phyloP scores from a whole-genome alignment of 1,140 invertebrate genomes.

The Zaprionus taronus region DNA sequence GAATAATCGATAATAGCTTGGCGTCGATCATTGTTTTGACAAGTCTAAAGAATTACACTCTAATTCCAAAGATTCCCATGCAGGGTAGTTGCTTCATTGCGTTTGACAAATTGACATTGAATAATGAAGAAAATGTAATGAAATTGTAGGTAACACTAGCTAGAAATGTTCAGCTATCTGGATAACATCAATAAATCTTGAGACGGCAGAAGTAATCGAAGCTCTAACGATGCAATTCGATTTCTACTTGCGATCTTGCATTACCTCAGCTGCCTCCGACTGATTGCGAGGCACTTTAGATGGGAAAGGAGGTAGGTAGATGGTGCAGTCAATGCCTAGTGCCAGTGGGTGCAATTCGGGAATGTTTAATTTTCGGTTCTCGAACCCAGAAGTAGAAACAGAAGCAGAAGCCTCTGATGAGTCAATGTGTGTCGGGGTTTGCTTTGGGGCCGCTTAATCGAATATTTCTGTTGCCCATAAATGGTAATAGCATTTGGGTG shows the following conservation, averaged over 20 bases:
- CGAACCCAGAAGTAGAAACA: neutral
- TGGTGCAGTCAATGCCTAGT: neutral
- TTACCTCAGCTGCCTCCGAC: neutral
- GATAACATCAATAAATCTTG: neutral
- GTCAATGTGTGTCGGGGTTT: slow-evolving; percentile 27
- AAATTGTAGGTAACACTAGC: neutral
- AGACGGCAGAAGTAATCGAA: neutral
- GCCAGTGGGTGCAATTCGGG: neutral
- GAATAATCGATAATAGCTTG: neutral
- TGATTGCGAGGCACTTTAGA: neutral
- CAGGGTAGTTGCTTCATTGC: too few relatives aligned
- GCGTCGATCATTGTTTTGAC: neutral
- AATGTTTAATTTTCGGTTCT: slow-evolving; percentile 44
- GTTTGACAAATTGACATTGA: too few relatives aligned
- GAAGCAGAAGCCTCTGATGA: slow-evolving; percentile 26
- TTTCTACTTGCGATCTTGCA: neutral
- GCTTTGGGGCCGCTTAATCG: slow-evolving; percentile 68
- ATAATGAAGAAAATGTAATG: too few relatives aligned
- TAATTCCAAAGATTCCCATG: too few relatives aligned
- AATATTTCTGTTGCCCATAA: slow-evolving; percentile 80
- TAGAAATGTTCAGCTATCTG: neutral
- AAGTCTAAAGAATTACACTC: too few relatives aligned
- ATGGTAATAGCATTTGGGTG: slow-evolving; percentile 58
- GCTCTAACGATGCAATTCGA: neutral
- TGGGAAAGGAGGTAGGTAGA: neutral